Percentiles rank a stretch among this genome's conserved stretches.
Conservation (phyloP, 2,888 invertebrate genomes). For the Amiota minor region DNA sequence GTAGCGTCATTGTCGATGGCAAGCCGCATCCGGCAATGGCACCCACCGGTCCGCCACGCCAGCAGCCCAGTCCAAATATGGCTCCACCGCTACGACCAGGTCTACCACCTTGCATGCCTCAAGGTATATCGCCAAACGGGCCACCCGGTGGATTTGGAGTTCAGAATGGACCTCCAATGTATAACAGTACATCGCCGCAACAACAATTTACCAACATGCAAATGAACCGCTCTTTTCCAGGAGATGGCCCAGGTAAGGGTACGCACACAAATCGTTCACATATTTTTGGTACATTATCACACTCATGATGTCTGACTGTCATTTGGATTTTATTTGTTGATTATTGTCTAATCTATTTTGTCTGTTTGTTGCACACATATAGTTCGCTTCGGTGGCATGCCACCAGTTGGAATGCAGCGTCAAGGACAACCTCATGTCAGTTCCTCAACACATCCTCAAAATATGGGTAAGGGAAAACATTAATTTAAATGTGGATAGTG, state of each 20-base stretch:
- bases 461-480: slow-evolving; percentile 73
- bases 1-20: slow-evolving; percentile 88
- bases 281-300: slow-evolving; percentile 36
- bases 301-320: slow-evolving; percentile 1
- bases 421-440: slow-evolving; percentile 78
- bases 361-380: slow-evolving; percentile 37
- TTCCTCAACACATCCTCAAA: slow-evolving; percentile 80
- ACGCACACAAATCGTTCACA: slow-evolving; percentile 49
- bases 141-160: slow-evolving; percentile 66
- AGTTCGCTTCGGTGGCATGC: slow-evolving; percentile 72
- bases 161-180: slow-evolving; percentile 72
- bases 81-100: slow-evolving; percentile 71
- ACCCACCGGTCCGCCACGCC: slow-evolving; percentile 70
- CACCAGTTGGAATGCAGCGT: slow-evolving; percentile 71
- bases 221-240: slow-evolving; percentile 70
- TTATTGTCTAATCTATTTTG: slow-evolving; percentile 2
- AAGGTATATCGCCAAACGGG: slow-evolving; percentile 70
- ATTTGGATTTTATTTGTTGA: background rate
- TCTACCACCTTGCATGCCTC: slow-evolving; percentile 69
- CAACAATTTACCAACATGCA: slow-evolving; percentile 72
- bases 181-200: slow-evolving; percentile 67
- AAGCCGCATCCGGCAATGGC: slow-evolving; percentile 80
- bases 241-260: slow-evolving; percentile 71
- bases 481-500: background rate
- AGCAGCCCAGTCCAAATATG: slow-evolving; percentile 73